phyloP scores from a whole-genome alignment of 2,888 invertebrate species.

The Diaperis boleti region DNA sequence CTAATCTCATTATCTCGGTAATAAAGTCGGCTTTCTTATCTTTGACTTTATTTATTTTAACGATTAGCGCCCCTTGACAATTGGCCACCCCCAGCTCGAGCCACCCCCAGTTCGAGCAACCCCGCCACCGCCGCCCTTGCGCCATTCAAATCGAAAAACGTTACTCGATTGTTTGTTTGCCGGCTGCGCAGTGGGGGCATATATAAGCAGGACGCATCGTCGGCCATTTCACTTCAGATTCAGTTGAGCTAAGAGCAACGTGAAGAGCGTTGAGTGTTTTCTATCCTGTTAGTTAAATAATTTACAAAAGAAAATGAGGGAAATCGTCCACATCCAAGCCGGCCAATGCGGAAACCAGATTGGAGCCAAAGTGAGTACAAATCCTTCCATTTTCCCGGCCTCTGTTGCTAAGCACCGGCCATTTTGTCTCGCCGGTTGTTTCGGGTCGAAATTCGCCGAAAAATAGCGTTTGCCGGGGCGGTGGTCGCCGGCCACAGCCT shows the following conservation, averaged over 20 bases:
- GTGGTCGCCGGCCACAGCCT: no score
- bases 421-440: conserved; percentile 28
- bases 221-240: conserved; percentile 58
- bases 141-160: conserved; percentile 30
- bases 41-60: no score
- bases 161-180: conserved; percentile 35
- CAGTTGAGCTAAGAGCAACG: conserved; percentile 44
- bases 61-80: neutral
- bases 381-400: neutral
- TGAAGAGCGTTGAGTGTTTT: conserved; percentile 57
- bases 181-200: conserved; percentile 57
- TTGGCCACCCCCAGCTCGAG: neutral
- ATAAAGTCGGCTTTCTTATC: no score
- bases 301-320: conserved; percentile 75
- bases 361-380: conserved; percentile 86
- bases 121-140: conserved; percentile 45
- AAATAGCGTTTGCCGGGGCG: no score
- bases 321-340: conserved; percentile 92
- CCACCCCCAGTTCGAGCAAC: conserved; percentile 13
- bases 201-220: conserved; percentile 47
- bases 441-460: no score
- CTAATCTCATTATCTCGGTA: no score
- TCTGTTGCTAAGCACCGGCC: conserved; percentile 25
- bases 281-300: conserved; percentile 50
- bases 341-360: conserved; percentile 86